Base-by-base conservation (phyloP, 2,797 vertebrate genomes). In the Sebastes flavidus region DNA sequence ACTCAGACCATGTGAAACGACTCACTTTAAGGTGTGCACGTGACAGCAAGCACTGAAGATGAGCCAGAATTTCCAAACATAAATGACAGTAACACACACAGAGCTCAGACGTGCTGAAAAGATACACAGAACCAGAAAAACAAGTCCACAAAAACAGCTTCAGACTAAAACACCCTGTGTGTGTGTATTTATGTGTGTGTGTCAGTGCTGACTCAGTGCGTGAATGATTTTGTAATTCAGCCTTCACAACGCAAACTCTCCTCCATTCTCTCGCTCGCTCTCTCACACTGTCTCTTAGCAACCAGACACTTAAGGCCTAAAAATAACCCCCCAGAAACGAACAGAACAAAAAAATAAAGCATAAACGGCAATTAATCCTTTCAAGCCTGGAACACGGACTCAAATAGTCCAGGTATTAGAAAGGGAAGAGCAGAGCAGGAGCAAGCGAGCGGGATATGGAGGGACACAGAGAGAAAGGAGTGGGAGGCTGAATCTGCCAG, bases 291-390 rank as follows among this genome's bases (percentile, higher is more conserved):
- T 96, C 91, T 96, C 96, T 88, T 96, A 96, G 96, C 96, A 96
- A 96, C 96, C 94, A 95, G 94, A 95, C 95, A 96, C 95, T 96
- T 96, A 93, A 93, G 68, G 91, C 93, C 96, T 96, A 96, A 96
- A 96, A 96, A 96, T 96, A 96, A 94, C 91, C 90, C 89, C 88
- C 89, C 91, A 95, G 91, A 95, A 96, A 96, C 80, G 89, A 95
- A 95, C 85, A 95, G 94, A 96, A 95, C 93, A 95, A 95, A 95
- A 95, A 95, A 95, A 95, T 94, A 95, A 93, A 94, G 92, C 93
- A 95, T 94, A 95, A 95, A 96, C 78, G 88, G 91, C 94, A 94
- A 96, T 95, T 95, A 95, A 95, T 96, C 92, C 93, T 94, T 95
- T 95, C 94, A 94, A 92, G 91, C 91, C 85, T 67, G 90, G 91